These are phyloP conservation scores for Gryllus bimaculatus DNA, from an alignment of 1,140 invertebrate species.

Conservation along the genomic window DNA sequence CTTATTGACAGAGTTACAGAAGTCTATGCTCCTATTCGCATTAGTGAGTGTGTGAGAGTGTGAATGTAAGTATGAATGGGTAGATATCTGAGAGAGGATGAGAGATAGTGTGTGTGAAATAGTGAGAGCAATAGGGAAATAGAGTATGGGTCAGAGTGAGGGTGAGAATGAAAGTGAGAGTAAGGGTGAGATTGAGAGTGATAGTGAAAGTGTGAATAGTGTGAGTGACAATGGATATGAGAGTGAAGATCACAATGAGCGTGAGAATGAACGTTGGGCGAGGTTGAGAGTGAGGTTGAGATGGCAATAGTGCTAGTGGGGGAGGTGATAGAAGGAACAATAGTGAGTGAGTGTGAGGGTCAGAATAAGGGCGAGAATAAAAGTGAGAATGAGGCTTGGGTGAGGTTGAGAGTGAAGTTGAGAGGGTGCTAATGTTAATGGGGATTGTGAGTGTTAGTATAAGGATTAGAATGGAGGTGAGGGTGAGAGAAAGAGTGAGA, in stretches of 20 bases:
- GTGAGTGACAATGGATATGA: not conserved
- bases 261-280: no score
- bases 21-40: no score
- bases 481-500: no score
- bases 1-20: no score
- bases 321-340: not conserved
- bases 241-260: not conserved
- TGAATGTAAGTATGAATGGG: no score
- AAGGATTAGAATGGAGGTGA: no score
- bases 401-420: no score
- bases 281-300: no score
- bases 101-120: not conserved
- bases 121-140: not conserved
- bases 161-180: not conserved
- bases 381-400: not conserved
- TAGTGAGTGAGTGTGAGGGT: not conserved
- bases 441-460: no score
- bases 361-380: not conserved
- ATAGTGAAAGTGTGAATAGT: not conserved
- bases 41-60: no score
- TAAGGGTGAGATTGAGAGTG: not conserved
- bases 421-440: no score
- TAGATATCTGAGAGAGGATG: no score
- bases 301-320: not conserved
- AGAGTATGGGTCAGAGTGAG: not conserved